Base-by-base conservation (phyloP, 2,113 vertebrate genomes). In the Pipra filicauda region DNA sequence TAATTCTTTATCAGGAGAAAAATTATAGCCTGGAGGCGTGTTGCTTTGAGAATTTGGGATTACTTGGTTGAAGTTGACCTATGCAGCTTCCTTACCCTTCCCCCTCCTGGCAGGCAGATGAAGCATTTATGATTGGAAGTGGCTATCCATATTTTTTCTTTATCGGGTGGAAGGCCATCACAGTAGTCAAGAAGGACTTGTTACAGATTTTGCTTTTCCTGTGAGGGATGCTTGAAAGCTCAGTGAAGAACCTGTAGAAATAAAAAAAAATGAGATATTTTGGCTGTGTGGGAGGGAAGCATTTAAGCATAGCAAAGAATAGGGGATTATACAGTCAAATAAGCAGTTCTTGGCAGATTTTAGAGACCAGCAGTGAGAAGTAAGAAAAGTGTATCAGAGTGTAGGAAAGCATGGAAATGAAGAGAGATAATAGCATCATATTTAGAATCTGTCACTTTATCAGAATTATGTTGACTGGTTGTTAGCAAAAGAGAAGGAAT, bases 1-100 rank as follows among this genome's bases (percentile, higher is more conserved):
- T 49, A 54, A 62, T 80, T 55, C 43, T 73, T 85, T 15, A 82
- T 58, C 86, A 37, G 52, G 49, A 70, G 88, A 81, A 88, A 49
- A 94, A 81, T 39, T 62, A 61, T n/a, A 88, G 64, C 91, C 79
- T 44, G 46, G 26, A 67, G 91, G 64, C 43, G 49, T 37, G 61
- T 77, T 94, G 87, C 70, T 89, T 74, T 96, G 89, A 95, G 92
- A 95, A 87, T 88, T 96, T 95, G 85, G 59, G 96, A 84, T 93
- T 95, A 86, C 66, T 2, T 73, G 65, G 75, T 69, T 93, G 89
- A 70, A 82, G 91, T 75, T 92, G 91, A 86, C 89, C 93, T 65
- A 30, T 66, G 76, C 74, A 69, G 74, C 72, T 90, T 75, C 65
- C 48, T 74, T 76, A 64, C 54, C 58, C 62, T 87, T 91, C 66